Conservation (phyloP, 2,888 invertebrate genomes). For the Archaeoteleia sp. region DNA sequence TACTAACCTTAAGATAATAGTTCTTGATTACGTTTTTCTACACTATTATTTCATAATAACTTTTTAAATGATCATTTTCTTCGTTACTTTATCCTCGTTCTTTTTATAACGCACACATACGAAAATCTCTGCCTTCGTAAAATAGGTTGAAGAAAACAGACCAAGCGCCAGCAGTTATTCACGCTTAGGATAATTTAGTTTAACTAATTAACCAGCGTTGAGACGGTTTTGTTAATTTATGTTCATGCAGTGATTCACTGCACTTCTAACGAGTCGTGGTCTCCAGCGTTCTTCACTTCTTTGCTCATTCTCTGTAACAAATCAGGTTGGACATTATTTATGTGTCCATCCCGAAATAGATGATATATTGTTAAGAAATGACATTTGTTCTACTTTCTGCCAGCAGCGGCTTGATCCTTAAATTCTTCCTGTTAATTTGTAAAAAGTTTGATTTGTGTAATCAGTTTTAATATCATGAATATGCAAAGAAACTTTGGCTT, state of each 20-base stretch:
- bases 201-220: constrained; percentile 72
- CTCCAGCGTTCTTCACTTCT: constrained; percentile 12
- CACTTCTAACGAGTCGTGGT: constrained; percentile 49
- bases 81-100: constrained; percentile 35
- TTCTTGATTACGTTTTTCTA: no score
- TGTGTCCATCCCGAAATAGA: no score
- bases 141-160: constrained; percentile 41
- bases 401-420: no score
- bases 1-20: no score
- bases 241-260: constrained; percentile 71
- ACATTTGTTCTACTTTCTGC: constrained; percentile 6
- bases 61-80: constrained; percentile 25
- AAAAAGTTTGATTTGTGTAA: no score
- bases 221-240: constrained; percentile 70
- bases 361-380: constrained; percentile 12
- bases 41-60: no score
- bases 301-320: no score
- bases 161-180: constrained; percentile 68
- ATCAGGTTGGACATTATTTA: no score
- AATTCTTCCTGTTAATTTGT: no score
- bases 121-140: constrained; percentile 23
- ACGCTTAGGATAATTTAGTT: constrained; percentile 72
- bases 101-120: constrained; percentile 18
- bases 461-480: no score
- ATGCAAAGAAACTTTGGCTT: no score